Percentiles rank a stretch among this genome's conserved stretches.
Evolutionary conservation across 2,888 invertebrate genomes (phyloP).

Genomic region (Spilosoma lubricipeda): DNA sequence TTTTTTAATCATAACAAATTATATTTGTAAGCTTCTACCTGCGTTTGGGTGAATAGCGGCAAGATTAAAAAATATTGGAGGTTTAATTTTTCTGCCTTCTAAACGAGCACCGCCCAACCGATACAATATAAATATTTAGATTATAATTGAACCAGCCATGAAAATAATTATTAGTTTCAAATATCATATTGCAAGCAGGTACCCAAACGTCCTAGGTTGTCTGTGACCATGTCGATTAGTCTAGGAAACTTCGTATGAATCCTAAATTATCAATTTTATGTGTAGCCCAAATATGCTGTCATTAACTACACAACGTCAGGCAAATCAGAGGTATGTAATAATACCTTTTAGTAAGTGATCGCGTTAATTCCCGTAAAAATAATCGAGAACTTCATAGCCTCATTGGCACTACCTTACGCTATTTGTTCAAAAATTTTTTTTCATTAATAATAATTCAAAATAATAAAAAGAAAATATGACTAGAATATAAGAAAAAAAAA

Average conservation of each 20-base stretch:
- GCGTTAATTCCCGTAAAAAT: no score
- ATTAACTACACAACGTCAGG: no score
- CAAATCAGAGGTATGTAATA: no score
- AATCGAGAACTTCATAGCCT: no score
- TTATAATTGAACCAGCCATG: background rate
- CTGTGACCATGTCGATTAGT: background rate
- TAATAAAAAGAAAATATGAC: no score
- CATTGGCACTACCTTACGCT: no score
- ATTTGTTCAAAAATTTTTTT: no score
- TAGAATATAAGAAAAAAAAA: background rate
- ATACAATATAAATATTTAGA: background rate
- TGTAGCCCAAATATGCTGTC: no score
- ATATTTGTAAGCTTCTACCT: slow-evolving; percentile 4
- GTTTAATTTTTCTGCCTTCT: background rate
- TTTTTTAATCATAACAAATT: slow-evolving; percentile 13
- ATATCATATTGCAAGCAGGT: background rate
- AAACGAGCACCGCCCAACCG: background rate
- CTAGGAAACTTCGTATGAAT: background rate
- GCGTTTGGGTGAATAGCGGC: slow-evolving; percentile 5
- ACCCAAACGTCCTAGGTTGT: background rate
- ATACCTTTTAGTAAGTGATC: no score
- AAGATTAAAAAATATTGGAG: slow-evolving; percentile 10
- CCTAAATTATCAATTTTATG: background rate
- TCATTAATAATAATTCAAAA: no score
- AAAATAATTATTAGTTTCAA: background rate